Evolutionary conservation across 2,113 vertebrate species (phyloP).

Genomic region (Egretta garzetta): DNA sequence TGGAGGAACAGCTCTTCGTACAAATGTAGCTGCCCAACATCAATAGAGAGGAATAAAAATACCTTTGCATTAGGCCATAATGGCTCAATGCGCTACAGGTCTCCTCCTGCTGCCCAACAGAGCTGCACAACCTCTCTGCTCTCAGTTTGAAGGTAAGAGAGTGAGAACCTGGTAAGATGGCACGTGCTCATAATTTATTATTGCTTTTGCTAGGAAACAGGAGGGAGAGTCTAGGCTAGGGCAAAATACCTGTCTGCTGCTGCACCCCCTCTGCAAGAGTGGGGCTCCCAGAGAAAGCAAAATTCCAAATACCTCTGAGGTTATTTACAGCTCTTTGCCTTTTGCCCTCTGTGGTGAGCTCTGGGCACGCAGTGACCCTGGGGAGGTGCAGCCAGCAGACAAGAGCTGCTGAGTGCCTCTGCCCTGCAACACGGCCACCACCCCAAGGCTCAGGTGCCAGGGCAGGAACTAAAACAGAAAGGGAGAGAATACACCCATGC

Average conservation of each 20-base stretch:
- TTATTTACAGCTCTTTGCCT: background rate
- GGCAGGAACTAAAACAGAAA: background rate
- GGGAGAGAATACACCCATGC: background rate
- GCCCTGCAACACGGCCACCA: background rate
- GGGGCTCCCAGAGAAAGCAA: background rate
- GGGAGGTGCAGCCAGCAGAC: background rate
- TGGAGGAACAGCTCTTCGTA: background rate
- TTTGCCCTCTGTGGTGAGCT: rapidly evolving
- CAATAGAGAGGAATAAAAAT: background rate
- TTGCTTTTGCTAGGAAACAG: background rate
- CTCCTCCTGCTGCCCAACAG: background rate
- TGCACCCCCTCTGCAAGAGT: background rate
- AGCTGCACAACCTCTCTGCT: background rate
- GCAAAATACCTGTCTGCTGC: background rate
- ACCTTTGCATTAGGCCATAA: background rate
- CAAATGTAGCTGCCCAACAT: background rate
- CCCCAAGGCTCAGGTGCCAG: background rate
- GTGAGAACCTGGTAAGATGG: background rate
- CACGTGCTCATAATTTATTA: background rate
- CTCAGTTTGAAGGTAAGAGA: background rate
- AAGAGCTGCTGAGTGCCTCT: background rate
- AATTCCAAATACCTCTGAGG: background rate
- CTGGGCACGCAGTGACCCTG: no score
- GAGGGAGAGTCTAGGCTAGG: background rate
- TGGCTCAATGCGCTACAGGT: background rate